Evolutionary conservation across 2,888 invertebrate genomes (phyloP).

Genomic region (Hypena proboscidalis): DNA sequence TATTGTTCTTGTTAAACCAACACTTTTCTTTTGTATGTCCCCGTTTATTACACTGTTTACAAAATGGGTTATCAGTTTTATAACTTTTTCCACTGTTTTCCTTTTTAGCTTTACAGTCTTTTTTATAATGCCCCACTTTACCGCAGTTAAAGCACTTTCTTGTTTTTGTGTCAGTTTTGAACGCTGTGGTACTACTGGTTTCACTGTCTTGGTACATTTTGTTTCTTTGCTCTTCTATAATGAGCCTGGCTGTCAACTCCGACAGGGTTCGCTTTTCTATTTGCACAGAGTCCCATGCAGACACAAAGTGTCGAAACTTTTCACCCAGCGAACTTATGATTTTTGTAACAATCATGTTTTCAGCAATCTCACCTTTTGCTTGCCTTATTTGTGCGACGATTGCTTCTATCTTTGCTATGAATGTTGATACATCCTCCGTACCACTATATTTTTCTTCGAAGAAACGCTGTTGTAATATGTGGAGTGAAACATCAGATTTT

Average conservation of each 20-base stretch:
- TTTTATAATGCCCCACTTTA: conserved; percentile 2
- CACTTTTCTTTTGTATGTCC: conserved; percentile 12
- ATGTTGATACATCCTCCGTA: too few species aligned
- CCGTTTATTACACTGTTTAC: conserved; percentile 3
- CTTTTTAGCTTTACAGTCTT: not conserved
- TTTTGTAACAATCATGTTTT: not conserved
- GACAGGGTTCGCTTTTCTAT: conserved; percentile 17
- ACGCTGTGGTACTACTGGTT: not conserved
- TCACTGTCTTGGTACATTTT: conserved; percentile 15
- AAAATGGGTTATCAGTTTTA: too few species aligned
- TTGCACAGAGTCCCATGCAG: conserved; percentile 34
- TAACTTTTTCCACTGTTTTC: too few species aligned
- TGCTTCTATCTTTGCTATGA: not conserved
- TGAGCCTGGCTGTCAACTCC: conserved; percentile 16
- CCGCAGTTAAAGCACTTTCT: conserved; percentile 12
- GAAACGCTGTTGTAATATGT: too few species aligned
- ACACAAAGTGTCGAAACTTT: conserved; percentile 43
- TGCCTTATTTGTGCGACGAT: not conserved
- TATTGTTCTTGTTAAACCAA: not conserved
- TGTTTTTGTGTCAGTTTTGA: conserved; percentile 1
- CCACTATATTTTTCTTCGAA: too few species aligned
- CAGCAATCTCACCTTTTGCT: not conserved
- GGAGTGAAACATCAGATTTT: not conserved
- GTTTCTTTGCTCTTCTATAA: conserved; percentile 22
- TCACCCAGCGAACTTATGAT: conserved; percentile 35